Evolutionary conservation across 2,888 invertebrate species (phyloP).

Genomic region (Chrysomela aeneicollis): DNA sequence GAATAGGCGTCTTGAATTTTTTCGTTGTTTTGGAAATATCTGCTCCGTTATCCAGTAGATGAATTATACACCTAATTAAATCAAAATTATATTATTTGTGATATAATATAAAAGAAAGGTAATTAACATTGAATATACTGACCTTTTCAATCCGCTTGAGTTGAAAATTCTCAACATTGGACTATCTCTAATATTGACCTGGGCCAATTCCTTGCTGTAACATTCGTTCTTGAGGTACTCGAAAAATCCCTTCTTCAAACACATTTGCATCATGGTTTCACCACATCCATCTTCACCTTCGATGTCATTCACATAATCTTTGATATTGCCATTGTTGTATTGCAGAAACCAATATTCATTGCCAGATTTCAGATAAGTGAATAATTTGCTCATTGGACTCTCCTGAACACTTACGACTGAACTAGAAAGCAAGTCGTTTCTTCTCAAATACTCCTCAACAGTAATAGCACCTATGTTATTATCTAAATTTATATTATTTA

Average conservation of each 20-base stretch:
- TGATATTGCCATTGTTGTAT: constrained; percentile 42
- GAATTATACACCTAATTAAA: constrained; percentile 39
- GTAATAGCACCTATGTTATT: constrained; percentile 39
- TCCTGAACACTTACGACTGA: constrained; percentile 28
- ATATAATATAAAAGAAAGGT: neutral
- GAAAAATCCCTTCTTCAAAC: constrained; percentile 44
- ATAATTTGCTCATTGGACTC: constrained; percentile 37
- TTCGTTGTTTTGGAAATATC: constrained; percentile 33
- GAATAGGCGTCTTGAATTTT: constrained; percentile 37
- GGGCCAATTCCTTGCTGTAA: constrained; percentile 19
- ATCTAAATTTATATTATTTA: constrained; percentile 42
- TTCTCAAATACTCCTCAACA: constrained; percentile 41
- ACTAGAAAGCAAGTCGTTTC: constrained; percentile 31
- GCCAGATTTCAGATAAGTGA: constrained; percentile 43
- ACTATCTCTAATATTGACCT: constrained; percentile 39
- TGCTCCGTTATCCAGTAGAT: constrained; percentile 45
- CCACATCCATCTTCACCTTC: constrained; percentile 40
- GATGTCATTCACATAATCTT: constrained; percentile 33
- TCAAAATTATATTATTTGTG: neutral
- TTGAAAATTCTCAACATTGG: constrained; percentile 43
- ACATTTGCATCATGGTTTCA: constrained; percentile 46
- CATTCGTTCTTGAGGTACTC: constrained; percentile 37
- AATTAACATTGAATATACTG: neutral
- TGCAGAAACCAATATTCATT: constrained; percentile 43
- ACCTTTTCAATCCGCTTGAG: constrained; percentile 38